Conservation (phyloP, 2,888 invertebrate genomes). For the Seladonia tumulorum region DNA sequence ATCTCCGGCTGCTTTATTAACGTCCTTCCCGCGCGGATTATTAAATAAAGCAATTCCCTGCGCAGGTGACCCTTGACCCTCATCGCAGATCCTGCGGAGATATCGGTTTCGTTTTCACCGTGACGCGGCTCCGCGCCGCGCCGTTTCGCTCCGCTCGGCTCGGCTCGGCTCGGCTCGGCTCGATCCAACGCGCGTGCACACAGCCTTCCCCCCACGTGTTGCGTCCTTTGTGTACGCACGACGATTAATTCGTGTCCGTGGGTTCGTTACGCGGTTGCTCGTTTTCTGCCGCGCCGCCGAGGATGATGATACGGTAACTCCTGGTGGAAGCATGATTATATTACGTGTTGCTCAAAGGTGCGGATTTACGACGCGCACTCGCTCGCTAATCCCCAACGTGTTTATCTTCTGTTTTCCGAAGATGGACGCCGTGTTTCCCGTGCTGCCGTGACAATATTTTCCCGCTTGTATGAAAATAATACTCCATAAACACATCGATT, state of each 20-base stretch:
- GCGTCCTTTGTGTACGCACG: conserved; percentile 22
- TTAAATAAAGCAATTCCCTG: conserved; percentile 83
- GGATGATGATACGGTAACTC: conserved; percentile 64
- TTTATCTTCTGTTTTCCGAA: conserved; percentile 30
- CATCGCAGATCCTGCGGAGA: conserved; percentile 75
- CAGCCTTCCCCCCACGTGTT: conserved; percentile 5
- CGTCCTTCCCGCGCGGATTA: conserved; percentile 78
- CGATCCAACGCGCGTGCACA: conserved; percentile 24
- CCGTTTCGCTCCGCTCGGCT: background rate
- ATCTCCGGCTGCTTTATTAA: conserved; percentile 77
- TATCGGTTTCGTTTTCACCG: conserved; percentile 77
- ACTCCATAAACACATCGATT: too few species aligned
- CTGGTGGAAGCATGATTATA: conserved; percentile 49
- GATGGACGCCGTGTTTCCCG: too few species aligned
- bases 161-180: background rate
- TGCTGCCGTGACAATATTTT: too few species aligned
- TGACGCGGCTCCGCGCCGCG: conserved; percentile 43
- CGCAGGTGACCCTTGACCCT: conserved; percentile 75
- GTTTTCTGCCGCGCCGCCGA: conserved; percentile 2
- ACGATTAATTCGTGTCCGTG: conserved; percentile 60
- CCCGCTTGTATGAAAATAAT: too few species aligned
- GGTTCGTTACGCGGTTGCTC: conserved; percentile 48
- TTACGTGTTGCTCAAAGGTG: conserved; percentile 55
- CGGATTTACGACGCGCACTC: conserved; percentile 46
- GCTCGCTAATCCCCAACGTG: conserved; percentile 42